Conservation (phyloP, 1,140 invertebrate species). For the Camponotus pennsylvanicus region DNA sequence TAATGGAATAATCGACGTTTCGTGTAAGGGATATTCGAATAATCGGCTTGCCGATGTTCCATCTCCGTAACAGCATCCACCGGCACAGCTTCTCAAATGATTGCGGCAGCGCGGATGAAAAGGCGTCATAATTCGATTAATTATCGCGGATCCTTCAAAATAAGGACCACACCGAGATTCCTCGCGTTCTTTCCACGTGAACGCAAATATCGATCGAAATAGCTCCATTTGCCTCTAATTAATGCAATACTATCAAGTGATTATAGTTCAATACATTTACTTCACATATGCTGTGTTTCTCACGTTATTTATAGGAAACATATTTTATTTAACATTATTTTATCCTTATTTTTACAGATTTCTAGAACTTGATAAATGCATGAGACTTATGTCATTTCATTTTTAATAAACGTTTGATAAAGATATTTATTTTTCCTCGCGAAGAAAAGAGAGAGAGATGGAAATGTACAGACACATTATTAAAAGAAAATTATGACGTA, state of each 20-base stretch:
- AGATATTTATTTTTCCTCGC: background rate
- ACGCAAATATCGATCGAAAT: slow-evolving; percentile 11
- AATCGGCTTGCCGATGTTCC: slow-evolving; percentile 62
- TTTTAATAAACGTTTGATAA: slow-evolving; percentile 7
- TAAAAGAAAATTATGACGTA: background rate
- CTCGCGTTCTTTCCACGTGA: background rate
- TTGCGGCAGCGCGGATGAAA: background rate
- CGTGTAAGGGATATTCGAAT: slow-evolving; percentile 71
- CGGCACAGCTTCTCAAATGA: slow-evolving; percentile 63
- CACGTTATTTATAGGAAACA: background rate
- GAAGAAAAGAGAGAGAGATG: background rate
- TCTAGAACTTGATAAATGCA: background rate
- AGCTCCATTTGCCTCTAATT: slow-evolving; percentile 28
- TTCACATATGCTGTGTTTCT: background rate
- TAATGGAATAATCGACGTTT: slow-evolving; percentile 76
- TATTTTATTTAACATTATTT: slow-evolving; percentile 30
- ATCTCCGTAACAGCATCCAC: slow-evolving; percentile 68
- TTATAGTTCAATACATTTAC: slow-evolving; percentile 21
- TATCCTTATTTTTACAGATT: background rate
- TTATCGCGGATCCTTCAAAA: slow-evolving; percentile 24
- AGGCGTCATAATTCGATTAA: slow-evolving; percentile 66
- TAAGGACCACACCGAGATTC: slow-evolving; percentile 6
- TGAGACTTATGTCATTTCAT: background rate
- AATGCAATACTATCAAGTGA: slow-evolving; percentile 11
- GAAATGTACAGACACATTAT: background rate